Conservation (phyloP, 2,888 invertebrate genomes). For the Nemurella pictetii region DNA sequence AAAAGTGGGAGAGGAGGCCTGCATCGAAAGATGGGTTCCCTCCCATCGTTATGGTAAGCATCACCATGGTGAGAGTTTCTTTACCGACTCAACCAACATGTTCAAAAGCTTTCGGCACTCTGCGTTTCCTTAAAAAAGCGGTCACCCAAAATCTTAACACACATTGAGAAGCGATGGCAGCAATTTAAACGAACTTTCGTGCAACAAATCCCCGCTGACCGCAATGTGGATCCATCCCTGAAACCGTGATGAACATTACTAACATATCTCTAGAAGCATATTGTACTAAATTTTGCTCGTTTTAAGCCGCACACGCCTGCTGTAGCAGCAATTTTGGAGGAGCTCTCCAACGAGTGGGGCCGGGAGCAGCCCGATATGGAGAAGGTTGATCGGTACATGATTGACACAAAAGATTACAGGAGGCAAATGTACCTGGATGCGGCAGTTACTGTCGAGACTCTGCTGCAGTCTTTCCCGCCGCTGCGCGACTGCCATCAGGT, state of each 20-base stretch:
- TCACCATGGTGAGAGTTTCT: not conserved
- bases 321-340: no score
- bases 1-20: not conserved
- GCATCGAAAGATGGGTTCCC: not conserved
- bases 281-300: no score
- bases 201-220: not conserved
- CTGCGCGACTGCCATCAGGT: no score
- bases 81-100: not conserved
- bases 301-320: no score
- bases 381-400: no score
- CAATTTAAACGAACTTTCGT: not conserved
- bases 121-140: not conserved
- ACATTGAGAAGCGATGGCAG: not conserved
- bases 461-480: no score
- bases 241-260: not conserved
- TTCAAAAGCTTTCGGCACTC: not conserved
- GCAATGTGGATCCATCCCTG: not conserved
- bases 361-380: no score
- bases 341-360: no score
- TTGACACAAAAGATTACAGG: no score
- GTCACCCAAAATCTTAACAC: not conserved
- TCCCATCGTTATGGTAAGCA: not conserved
- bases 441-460: no score
- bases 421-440: no score
- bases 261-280: not conserved